phyloP scores from a whole-genome alignment of 2,113 vertebrate genomes.

The Probosciger aterrimus region DNA sequence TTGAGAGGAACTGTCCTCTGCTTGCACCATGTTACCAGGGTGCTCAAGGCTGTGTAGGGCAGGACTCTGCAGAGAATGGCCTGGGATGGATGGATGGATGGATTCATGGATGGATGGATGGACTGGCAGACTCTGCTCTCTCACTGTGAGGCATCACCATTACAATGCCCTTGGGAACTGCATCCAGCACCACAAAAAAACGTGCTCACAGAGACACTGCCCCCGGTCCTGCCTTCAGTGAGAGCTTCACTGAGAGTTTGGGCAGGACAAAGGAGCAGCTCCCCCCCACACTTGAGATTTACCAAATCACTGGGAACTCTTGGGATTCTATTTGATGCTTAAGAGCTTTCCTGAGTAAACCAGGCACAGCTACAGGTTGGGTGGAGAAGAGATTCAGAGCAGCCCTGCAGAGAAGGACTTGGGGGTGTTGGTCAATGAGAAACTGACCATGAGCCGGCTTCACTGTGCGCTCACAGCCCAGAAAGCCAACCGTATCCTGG shows the following conservation, averaged over 20 bases:
- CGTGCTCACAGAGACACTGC: accelerated
- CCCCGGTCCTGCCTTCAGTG: background rate
- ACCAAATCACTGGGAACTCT: background rate
- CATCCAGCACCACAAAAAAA: background rate
- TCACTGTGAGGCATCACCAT: background rate
- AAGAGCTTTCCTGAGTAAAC: background rate
- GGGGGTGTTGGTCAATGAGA: no score
- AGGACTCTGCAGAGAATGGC: background rate
- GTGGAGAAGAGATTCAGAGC: no score
- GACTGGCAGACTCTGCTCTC: background rate
- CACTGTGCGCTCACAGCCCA: no score
- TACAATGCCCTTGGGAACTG: background rate
- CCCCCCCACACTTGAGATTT: background rate
- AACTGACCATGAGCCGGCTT: no score
- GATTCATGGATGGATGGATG: background rate
- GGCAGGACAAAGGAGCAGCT: background rate
- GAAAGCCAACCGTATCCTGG: no score
- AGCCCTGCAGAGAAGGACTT: no score
- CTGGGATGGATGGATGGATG: background rate
- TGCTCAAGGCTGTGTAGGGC: background rate
- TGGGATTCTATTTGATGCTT: background rate
- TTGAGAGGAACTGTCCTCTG: background rate
- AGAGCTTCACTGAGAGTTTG: background rate
- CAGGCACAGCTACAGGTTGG: no score
- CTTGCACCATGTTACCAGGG: background rate